Base-by-base conservation (phyloP, 2,113 vertebrate genomes). In the Stomatorhinus ivindoensis region DNA sequence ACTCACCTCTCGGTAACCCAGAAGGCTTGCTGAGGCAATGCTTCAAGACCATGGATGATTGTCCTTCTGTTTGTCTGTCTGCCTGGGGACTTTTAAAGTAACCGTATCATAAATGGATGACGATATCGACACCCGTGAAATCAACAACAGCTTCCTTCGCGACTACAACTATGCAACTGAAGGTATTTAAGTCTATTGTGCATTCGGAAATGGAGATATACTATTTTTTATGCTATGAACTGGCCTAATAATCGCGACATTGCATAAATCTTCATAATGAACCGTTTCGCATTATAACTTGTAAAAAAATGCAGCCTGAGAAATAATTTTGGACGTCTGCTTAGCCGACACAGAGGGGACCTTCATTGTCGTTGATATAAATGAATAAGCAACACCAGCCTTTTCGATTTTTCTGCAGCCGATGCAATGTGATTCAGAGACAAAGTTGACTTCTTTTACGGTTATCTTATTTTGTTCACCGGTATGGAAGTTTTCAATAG, bases 131-230 rank as follows among this genome's bases (percentile, higher is more conserved):
- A 96, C 95, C 96, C 96, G 96, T 93, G 97, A 96, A 94, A 96
- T 96, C 94, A 97, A 96, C 95, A 96, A 94, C 96, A 96, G 97
- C 95, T 97, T 97, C 95, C 96, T 97, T 93, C 96, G 96, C 91
- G 97, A 97, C 93, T 96, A 97, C 95, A 97, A 95, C 96, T 97
- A 97, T 96, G 96, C 96, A 92, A 97, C 96, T 89, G 96, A 97
- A 96, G 96, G 96, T 97, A 96, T 95, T 92, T 89, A 39, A 73
- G 51, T 21, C 8, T 73, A 24, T 48, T 47, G 53, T 42, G 55
- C 19, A 24, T 61, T 44, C 5, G 53, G 11, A 50, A 69, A 27
- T 46, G 2, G 7, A 73, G 73, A 58, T 44, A 47, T 21, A 44
- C 5, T 46, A 58, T 27, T 21, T 73, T 76, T 39, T 19, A 39